Evolutionary conservation across 2,113 vertebrate species (phyloP).

Genomic region (Acrocephalus arundinaceus): DNA sequence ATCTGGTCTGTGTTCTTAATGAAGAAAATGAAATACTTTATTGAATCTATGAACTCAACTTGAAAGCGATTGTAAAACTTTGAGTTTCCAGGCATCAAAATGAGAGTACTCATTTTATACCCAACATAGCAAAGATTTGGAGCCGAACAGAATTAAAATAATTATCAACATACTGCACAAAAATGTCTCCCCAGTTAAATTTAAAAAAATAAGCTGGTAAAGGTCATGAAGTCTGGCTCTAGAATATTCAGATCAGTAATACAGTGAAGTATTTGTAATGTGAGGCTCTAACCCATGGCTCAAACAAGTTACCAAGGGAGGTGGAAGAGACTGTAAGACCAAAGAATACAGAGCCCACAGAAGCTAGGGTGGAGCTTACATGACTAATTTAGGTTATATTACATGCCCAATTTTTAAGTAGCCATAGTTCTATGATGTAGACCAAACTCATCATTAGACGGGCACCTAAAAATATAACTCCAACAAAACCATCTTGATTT

Average conservation of each 20-base stretch:
- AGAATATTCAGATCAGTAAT: neutral
- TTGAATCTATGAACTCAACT: neutral
- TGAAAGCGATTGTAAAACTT: neutral
- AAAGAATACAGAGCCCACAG: neutral
- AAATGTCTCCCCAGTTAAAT: neutral
- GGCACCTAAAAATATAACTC: neutral
- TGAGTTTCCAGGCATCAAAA: neutral
- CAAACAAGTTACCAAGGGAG: neutral
- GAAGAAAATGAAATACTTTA: neutral
- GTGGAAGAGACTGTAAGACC: neutral
- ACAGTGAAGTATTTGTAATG: neutral
- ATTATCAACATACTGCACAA: neutral
- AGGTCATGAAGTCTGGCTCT: neutral
- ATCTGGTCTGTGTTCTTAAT: neutral
- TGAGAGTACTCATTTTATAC: neutral
- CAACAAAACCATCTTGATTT: neutral
- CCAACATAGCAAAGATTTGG: neutral
- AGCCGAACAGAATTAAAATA: neutral
- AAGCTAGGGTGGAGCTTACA: neutral
- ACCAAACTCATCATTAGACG: neutral
- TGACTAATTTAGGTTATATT: neutral
- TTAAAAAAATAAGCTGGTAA: neutral
- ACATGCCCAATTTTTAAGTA: neutral
- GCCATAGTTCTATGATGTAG: neutral
- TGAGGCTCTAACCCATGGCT: neutral